Percentiles rank a stretch among this genome's conserved stretches.
These are phyloP conservation scores for Drosophila formosana DNA, from an alignment of 2,888 invertebrate species.

Conservation along the genomic window DNA sequence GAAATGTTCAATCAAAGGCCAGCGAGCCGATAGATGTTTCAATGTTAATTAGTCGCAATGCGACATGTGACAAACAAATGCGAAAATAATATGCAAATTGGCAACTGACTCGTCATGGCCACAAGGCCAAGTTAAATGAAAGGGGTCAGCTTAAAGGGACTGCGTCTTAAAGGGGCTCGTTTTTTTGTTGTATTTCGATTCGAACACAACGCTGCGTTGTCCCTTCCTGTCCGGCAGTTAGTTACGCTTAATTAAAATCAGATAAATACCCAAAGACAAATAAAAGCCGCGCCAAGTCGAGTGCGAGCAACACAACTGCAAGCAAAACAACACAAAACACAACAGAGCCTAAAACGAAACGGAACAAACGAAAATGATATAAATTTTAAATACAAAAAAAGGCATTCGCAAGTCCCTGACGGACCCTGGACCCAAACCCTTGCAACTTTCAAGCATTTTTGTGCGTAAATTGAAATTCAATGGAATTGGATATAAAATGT, in stretches of 20 bases:
- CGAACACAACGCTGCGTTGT: not conserved
- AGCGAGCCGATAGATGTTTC: no score
- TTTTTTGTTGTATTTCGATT: not conserved
- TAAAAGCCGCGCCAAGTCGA: constrained; percentile 58
- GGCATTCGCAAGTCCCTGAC: constrained; percentile 26
- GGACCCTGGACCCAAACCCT: not conserved
- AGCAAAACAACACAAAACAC: constrained; percentile 17
- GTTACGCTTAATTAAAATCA: constrained; percentile 70
- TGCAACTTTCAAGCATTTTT: constrained; percentile 28
- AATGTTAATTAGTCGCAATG: constrained; percentile 29
- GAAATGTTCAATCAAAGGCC: no score
- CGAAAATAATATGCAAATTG: constrained; percentile 9
- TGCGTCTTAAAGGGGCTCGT: not conserved
- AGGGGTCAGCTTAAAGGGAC: constrained; percentile 5
- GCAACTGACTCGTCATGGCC: not conserved
- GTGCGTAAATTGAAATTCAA: constrained; percentile 55
- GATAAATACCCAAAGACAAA: constrained; percentile 72
- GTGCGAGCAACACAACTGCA: constrained; percentile 23
- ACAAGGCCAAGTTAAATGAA: constrained; percentile 14
- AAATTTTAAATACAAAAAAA: constrained; percentile 39
- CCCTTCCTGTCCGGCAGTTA: constrained; percentile 29
- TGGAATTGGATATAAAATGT: constrained; percentile 44
- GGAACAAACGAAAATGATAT: constrained; percentile 40
- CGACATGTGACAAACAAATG: constrained; percentile 13
- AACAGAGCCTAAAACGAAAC: not conserved